Evolutionary conservation across 2,888 invertebrate genomes (phyloP).

Genomic region (Chaetogeoica ovagalla): DNA sequence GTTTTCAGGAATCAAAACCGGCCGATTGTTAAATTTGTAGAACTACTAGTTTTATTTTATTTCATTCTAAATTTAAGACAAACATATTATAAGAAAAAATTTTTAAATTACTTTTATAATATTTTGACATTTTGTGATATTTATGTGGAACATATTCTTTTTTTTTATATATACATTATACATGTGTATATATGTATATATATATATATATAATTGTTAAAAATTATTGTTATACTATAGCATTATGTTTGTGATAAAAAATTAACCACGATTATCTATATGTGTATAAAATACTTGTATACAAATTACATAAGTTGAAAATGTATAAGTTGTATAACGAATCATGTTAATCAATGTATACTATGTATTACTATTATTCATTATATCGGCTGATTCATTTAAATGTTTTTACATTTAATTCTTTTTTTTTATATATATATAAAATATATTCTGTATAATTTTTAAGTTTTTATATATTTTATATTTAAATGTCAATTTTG

Average conservation of each 20-base stretch:
- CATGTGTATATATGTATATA: no score
- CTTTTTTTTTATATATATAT: no score
- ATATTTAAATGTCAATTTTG: no score
- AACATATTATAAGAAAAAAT: not conserved
- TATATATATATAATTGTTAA: not conserved
- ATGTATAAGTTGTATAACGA: no score
- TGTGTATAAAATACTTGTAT: no score
- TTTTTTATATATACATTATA: not conserved
- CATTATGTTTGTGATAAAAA: conserved; percentile 2
- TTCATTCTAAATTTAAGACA: not conserved
- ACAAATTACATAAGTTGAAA: not conserved
- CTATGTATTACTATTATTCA: no score
- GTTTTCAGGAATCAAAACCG: conserved; percentile 49
- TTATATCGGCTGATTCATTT: no score
- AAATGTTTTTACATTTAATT: no score
- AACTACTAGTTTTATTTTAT: not conserved
- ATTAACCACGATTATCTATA: not conserved
- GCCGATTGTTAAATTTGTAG: conserved; percentile 20
- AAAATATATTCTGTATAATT: no score
- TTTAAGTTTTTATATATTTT: no score
- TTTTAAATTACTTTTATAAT: not conserved
- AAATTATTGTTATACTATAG: not conserved
- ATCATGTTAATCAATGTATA: no score
- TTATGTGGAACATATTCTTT: conserved; percentile 3
- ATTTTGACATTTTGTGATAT: conserved; percentile 24